These are phyloP conservation scores for Drosophila anomalata DNA, from an alignment of 2,888 invertebrate genomes.

Conservation along the genomic window DNA sequence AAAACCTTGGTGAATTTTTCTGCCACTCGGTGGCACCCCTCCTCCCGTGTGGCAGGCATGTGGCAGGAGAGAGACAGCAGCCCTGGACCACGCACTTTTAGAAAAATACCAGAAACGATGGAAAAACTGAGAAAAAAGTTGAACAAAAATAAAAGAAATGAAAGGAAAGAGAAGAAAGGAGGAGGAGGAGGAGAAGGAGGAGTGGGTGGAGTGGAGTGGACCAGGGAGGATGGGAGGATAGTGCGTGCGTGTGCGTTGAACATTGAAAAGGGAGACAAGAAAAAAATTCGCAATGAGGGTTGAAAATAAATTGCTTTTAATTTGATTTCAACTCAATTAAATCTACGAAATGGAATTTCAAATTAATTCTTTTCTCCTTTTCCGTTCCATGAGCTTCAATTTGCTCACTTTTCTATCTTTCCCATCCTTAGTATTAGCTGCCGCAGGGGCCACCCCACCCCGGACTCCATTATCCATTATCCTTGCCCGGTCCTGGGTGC, in stretches of 20 bases:
- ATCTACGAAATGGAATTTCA: constrained; percentile 83
- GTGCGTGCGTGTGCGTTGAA: constrained; percentile 49
- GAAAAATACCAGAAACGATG: constrained; percentile 53
- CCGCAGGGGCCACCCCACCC: background rate
- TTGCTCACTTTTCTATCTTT: constrained; percentile 24
- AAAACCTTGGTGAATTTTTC: constrained; percentile 60
- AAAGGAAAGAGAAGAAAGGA: constrained; percentile 1
- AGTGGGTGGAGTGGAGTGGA: constrained; percentile 11
- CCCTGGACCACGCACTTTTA: constrained; percentile 67
- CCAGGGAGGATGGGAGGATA: constrained; percentile 22
- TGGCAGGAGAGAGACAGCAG: constrained; percentile 4
- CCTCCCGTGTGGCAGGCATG: constrained; percentile 13
- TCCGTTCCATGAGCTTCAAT: constrained; percentile 17
- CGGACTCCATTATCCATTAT: constrained; percentile 13
- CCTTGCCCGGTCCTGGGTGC: constrained; percentile 3
- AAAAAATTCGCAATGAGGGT: constrained; percentile 80
- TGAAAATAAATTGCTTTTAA: constrained; percentile 83
- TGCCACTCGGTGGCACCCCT: constrained; percentile 14
- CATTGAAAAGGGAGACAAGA: constrained; percentile 20
- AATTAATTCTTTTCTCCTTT: constrained; percentile 76
- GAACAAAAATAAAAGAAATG: constrained; percentile 1
- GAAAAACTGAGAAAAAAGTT: constrained; percentile 56
- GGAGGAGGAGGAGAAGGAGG: constrained; percentile 5
- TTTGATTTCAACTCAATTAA: constrained; percentile 84
- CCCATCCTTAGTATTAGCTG: constrained; percentile 15